These are phyloP conservation scores for Polyodon spathula DNA, from an alignment of 2,113 vertebrate species.

Conservation along the genomic window DNA sequence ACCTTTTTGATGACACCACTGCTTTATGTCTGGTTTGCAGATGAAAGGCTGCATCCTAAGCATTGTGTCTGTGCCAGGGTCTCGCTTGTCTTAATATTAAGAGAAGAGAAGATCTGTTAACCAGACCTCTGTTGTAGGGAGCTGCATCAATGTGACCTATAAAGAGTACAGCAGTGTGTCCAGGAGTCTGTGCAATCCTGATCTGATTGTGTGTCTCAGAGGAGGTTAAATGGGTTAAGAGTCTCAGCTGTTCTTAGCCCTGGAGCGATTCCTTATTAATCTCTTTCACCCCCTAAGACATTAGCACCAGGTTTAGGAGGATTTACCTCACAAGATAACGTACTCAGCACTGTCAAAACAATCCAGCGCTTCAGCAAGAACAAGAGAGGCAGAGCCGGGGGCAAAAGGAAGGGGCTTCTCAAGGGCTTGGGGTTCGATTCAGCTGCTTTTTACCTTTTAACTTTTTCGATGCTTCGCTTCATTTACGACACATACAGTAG, in stretches of 20 bases:
- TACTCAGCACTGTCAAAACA: conserved; percentile 51
- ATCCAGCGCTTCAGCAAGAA: conserved; percentile 37
- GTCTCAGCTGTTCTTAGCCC: conserved; percentile 80
- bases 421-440: background rate
- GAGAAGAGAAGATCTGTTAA: conserved; percentile 37
- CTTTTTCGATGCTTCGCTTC: background rate
- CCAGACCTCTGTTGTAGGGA: conserved; percentile 48
- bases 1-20: too few relatives aligned
- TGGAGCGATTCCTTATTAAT: conserved; percentile 85
- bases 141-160: conserved; percentile 52
- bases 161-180: conserved; percentile 36
- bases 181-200: conserved; percentile 55
- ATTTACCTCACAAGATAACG: conserved; percentile 71
- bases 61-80: conserved; percentile 43
- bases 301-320: conserved; percentile 80
- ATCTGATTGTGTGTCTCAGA: conserved; percentile 62
- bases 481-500: too few relatives aligned
- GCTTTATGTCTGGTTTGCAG: background rate
- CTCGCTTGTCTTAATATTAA: conserved; percentile 46
- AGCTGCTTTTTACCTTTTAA: background rate
- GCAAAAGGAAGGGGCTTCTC: background rate
- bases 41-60: conserved; percentile 39
- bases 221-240: conserved; percentile 85
- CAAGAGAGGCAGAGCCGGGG: conserved; percentile 26
- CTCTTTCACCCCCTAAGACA: conserved; percentile 80